Percentiles rank a stretch among this genome's conserved stretches.
These are phyloP conservation scores for Apis cerana DNA, from an alignment of 1,140 invertebrate genomes.

Conservation along the genomic window DNA sequence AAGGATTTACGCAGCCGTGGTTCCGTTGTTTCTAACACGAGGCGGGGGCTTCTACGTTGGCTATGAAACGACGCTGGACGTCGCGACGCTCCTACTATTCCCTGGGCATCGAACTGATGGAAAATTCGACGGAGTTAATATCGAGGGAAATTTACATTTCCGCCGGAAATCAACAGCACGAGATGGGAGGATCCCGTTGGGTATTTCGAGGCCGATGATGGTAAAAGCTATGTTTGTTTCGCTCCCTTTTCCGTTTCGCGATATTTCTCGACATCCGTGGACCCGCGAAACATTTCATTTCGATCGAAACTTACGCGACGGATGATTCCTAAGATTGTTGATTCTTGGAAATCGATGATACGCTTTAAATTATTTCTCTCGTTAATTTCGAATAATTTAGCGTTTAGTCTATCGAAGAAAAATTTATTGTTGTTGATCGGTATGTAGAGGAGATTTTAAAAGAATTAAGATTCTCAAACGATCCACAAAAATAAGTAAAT, in stretches of 20 bases:
- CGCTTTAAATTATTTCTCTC: too few species aligned
- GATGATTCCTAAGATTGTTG: too few species aligned
- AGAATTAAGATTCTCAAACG: too few species aligned
- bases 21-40: conserved; percentile 45
- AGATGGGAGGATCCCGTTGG: not conserved
- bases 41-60: not conserved
- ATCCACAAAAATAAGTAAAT: too few species aligned
- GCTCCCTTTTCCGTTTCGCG: not conserved
- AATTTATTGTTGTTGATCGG: too few species aligned
- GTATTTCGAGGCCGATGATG: not conserved
- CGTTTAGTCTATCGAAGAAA: too few species aligned
- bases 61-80: too few species aligned
- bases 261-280: not conserved
- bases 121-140: conserved; percentile 17
- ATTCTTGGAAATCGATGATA: too few species aligned
- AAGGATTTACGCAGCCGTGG: conserved; percentile 52
- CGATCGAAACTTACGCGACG: not conserved
- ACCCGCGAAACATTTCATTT: not conserved
- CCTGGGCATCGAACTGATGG: too few species aligned
- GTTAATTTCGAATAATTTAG: too few species aligned
- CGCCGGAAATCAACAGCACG: conserved; percentile 15
- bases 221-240: conserved; percentile 20
- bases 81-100: too few species aligned
- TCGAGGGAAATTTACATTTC: conserved; percentile 33
- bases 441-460: too few species aligned